Evolutionary conservation across 2,888 invertebrate genomes (phyloP).

Genomic region (Orthosia cruda): DNA sequence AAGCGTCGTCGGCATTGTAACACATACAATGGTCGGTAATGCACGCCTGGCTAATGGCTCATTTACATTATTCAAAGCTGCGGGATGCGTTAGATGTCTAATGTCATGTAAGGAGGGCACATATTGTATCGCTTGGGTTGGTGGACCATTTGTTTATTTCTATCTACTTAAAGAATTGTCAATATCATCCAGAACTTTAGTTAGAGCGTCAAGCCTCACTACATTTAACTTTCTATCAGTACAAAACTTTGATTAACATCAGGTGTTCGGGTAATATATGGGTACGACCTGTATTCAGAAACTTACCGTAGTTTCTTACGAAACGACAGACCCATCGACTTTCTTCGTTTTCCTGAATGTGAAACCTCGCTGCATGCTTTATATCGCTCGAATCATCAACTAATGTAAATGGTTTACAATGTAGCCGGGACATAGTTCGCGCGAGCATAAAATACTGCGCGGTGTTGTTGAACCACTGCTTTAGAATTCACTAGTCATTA

Average conservation of each 20-base stretch:
- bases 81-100: slow-evolving; percentile 48
- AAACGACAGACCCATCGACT: slow-evolving; percentile 35
- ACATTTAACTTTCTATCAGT: slow-evolving; percentile 2
- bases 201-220: neutral
- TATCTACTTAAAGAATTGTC: neutral
- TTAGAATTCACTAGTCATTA: slow-evolving; percentile 68
- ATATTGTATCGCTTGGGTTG: slow-evolving; percentile 15
- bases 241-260: slow-evolving; percentile 14
- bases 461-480: slow-evolving; percentile 46
- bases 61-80: slow-evolving; percentile 59
- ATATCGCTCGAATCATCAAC: slow-evolving; percentile 18
- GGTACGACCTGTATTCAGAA: slow-evolving; percentile 13
- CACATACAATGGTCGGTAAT: slow-evolving; percentile 60
- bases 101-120: slow-evolving; percentile 52
- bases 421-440: slow-evolving; percentile 43
- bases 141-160: neutral
- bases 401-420: slow-evolving; percentile 40
- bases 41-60: slow-evolving; percentile 57
- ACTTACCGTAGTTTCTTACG: slow-evolving; percentile 27
- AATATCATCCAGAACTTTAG: neutral
- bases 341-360: slow-evolving; percentile 29
- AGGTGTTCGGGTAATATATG: slow-evolving; percentile 23
- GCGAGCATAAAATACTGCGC: slow-evolving; percentile 45
- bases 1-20: slow-evolving; percentile 43
- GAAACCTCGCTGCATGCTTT: slow-evolving; percentile 30